Base-by-base conservation (phyloP, 1,140 invertebrate species). In the Campoletis sonorensis region DNA sequence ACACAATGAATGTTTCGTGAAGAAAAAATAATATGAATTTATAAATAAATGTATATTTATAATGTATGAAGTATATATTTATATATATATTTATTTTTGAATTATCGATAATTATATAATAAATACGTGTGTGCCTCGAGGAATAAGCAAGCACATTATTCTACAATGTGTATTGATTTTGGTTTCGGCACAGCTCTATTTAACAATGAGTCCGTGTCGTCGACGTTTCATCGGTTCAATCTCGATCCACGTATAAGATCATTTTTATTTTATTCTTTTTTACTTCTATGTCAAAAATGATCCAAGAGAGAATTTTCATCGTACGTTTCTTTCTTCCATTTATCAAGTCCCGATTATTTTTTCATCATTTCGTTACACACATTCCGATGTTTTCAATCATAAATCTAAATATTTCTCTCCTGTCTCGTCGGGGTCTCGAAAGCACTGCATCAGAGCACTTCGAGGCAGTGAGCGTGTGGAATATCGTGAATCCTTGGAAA, bases 61-160 rank as follows among this genome's bases (percentile, higher is more conserved):
- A 54, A 54, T 21, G 51, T 54, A 54, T 54, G n/a, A 16, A 54
- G 15, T 54, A 54, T 54, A 54, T 54, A 54, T 37, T 37, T 4
- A 21, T 54, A 54, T 54, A 54, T 54, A 18, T 54, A 54, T 54
- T 54, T 54, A 4, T 16, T n/a, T n/a, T n/a, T n/a, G n/a, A 54
- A 58, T 58, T 58, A 58, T 58, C 54, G 54, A 58, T 58, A 58
- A 58, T 58, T 58, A 58, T 58, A 58, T 58, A 58, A 58, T 23
- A 58, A 58, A 58, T 58, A 58, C 54, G 54, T 58, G 54, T 58
- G 54, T 58, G 54, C 54, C 18, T 58, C 18, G 54, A 58, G 54
- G 54, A 58, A 58, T n/a, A 58, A 58, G 21, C 54, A 58, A 58
- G 54, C 54, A 58, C 54, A 58, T 58, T 58, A 58, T 58, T 58